Percentiles rank a stretch among this genome's conserved stretches.
These are phyloP conservation scores for Hetaerina americana DNA, from an alignment of 1,140 invertebrate genomes.

Conservation along the genomic window DNA sequence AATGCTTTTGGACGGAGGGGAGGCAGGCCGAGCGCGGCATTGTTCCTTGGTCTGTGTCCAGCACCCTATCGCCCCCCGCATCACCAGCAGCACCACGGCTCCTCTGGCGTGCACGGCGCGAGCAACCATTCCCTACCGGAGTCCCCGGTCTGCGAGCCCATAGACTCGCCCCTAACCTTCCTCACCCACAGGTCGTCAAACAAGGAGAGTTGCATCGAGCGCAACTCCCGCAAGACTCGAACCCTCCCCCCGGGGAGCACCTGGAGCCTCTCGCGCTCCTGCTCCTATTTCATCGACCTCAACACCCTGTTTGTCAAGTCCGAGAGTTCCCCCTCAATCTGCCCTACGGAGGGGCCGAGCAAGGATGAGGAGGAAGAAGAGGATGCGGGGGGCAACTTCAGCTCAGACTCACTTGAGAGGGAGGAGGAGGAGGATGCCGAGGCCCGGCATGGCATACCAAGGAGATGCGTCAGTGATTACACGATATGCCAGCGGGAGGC, in stretches of 20 bases:
- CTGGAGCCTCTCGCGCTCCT: constrained; percentile 20
- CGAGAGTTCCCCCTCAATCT: not conserved
- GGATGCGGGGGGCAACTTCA: constrained; percentile 41
- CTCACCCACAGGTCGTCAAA: not conserved
- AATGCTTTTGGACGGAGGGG: not conserved
- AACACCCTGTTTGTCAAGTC: constrained; percentile 22
- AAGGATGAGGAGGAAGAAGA: constrained; percentile 37
- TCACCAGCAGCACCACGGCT: not conserved
- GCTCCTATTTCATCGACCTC: constrained; percentile 31
- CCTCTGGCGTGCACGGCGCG: not conserved
- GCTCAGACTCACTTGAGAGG: constrained; percentile 55
- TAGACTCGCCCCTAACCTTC: constrained; percentile 14
- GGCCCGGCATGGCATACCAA: constrained; percentile 13
- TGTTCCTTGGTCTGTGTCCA: constrained; percentile 6
- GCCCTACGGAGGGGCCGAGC: not conserved
- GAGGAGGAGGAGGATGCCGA: not conserved
- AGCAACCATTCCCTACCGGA: constrained; percentile 33
- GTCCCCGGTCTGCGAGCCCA: constrained; percentile 34
- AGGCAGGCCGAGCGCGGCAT: not conserved
- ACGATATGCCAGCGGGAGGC: constrained; percentile 39
- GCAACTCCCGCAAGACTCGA: constrained; percentile 25
- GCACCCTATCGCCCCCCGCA: not conserved
- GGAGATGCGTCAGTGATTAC: constrained; percentile 50
- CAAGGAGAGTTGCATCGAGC: not conserved
- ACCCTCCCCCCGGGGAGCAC: not conserved